Percentiles rank a stretch among this genome's conserved stretches.
Evolutionary conservation across 2,797 vertebrate genomes (phyloP).

Genomic region (Tympanoctomys barrerae): DNA sequence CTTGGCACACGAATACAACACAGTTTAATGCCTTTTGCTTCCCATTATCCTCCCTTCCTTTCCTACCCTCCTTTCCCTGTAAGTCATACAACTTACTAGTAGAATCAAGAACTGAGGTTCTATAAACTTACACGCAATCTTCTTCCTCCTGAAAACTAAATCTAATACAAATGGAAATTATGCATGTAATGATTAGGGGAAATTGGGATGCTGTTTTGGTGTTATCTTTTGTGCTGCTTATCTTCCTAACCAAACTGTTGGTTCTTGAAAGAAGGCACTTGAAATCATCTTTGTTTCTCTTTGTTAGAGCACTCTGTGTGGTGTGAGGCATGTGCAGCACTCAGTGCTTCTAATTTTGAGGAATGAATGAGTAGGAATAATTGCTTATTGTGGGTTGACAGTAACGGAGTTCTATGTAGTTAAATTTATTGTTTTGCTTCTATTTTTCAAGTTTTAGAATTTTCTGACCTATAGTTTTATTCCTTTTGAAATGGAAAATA

Average conservation of each 20-base stretch:
- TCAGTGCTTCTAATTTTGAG: neutral
- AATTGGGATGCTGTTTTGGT: neutral
- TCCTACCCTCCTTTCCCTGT: neutral
- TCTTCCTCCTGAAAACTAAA: conserved; percentile 50
- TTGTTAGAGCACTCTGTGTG: neutral
- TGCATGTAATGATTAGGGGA: neutral
- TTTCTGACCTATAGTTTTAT: neutral
- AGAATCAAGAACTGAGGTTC: neutral
- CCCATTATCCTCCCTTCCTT: neutral
- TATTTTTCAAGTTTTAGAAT: conserved; percentile 18
- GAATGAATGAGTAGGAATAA: conserved; percentile 15
- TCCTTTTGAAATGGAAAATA: conserved; percentile 40
- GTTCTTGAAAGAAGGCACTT: neutral
- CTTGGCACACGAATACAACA: neutral
- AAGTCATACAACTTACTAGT: neutral
- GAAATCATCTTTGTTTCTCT: conserved; percentile 2
- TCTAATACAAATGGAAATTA: neutral
- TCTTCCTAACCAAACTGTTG: conserved; percentile 44
- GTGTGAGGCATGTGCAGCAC: neutral
- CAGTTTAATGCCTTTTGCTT: neutral
- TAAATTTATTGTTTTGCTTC: neutral
- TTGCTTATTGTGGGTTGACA: neutral
- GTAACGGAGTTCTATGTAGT: neutral
- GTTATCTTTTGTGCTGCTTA: neutral
- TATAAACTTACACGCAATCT: neutral